Base-by-base conservation (phyloP, 2,888 invertebrate species). In the Limenitis camilla region DNA sequence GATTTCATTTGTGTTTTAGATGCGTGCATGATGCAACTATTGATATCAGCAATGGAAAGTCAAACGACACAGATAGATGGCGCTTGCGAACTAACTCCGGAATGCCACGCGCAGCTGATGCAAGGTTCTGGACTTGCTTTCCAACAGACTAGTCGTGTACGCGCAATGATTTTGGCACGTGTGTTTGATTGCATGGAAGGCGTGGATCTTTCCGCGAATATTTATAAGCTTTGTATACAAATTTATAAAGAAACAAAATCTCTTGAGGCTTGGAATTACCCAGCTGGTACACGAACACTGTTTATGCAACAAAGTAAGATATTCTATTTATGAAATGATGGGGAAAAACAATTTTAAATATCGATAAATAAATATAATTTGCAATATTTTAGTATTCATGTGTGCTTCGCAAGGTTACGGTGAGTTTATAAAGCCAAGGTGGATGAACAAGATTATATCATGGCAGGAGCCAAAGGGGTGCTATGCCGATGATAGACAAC, bases 381-480 rank as follows among this genome's bases (percentile, higher is more conserved):
- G 19, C 19, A 19, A 19, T 19, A 40, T 77, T 78, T 52, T 62
- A 86, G 86, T 86, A 50, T 61, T 81, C 5, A 81, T 74, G 56
- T 87, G 87, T 61, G 69, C 82, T 2, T 66, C 75, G 10, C 85
- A 86, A 74, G 87, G 87, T 1, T 86, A 86, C 49, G 87, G 87
- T 4, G 87, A 87, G 58, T 87, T 87, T 42, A 83, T 87, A 60
- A 87, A 87, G 49, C 87, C 87, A 1, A 74, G 87, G 2, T 87
- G 87, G 87, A 81, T 86, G 81, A 86, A 87, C 60, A 84, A 81
- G 61, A 74, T 87, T 6, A 64, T 87, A 53, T 71, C 83, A 0
- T 87, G 87, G 87, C 87, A 87, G 64, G 82, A 86, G 52, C 81
- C 86, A 0, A 78, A 70, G 36, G 87, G 87, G 0, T 87, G 87